Conservation (phyloP, 2,888 invertebrate genomes). For the Sclerodermus sp. region DNA sequence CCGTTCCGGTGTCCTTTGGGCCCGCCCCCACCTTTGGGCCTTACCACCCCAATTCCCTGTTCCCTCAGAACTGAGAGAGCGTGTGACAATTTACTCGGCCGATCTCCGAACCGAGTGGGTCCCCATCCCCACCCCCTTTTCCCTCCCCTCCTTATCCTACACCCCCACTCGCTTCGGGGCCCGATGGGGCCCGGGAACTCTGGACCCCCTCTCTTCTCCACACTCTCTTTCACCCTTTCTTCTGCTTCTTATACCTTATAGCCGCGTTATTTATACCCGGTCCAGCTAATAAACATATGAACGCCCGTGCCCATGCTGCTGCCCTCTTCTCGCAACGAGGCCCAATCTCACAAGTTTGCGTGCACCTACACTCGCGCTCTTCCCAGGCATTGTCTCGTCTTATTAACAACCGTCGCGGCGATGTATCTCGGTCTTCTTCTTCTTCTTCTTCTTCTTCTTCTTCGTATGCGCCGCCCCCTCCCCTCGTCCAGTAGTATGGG, state of each 20-base stretch:
- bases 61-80: slow-evolving; percentile 47
- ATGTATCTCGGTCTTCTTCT: slow-evolving; percentile 42
- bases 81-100: slow-evolving; percentile 58
- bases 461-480: too few relatives aligned
- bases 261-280: slow-evolving; percentile 57
- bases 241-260: slow-evolving; percentile 49
- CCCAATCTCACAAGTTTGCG: slow-evolving; percentile 8
- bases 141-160: slow-evolving; percentile 11
- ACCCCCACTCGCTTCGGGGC: slow-evolving; percentile 31
- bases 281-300: slow-evolving; percentile 58
- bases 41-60: slow-evolving; percentile 43
- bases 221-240: slow-evolving; percentile 13
- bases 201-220: slow-evolving; percentile 4
- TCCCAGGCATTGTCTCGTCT: slow-evolving; percentile 53
- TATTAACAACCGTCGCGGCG: slow-evolving; percentile 51
- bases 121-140: slow-evolving; percentile 22
- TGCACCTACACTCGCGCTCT: slow-evolving; percentile 18
- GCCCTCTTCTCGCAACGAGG: slow-evolving; percentile 41
- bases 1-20: slow-evolving; percentile 13
- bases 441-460: slow-evolving; percentile 5
- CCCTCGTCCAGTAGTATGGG: too few relatives aligned
- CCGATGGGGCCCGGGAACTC: background rate
- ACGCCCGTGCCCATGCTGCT: slow-evolving; percentile 55
- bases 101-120: slow-evolving; percentile 40
- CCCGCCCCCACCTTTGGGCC: slow-evolving; percentile 7